Evolutionary conservation across 2,797 vertebrate genomes (phyloP).

Genomic region (Mormyrops attenuatus): DNA sequence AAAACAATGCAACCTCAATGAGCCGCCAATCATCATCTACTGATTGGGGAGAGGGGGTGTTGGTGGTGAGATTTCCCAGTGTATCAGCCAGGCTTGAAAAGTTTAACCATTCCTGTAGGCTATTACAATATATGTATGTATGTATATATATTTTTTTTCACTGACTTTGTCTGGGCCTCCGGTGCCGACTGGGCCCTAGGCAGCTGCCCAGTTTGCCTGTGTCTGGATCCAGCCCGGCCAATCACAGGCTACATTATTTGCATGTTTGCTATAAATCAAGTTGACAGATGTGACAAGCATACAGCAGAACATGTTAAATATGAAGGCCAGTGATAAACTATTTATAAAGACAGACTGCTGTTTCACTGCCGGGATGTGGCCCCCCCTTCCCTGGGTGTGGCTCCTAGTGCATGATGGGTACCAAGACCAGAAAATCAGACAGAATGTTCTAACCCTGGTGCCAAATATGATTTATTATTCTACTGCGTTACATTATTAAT

Average conservation of each 20-base stretch:
- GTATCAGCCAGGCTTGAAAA: background rate
- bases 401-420: background rate
- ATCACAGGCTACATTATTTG: background rate
- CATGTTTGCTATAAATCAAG: background rate
- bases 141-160: background rate
- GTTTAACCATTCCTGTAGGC: background rate
- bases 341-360: background rate
- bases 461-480: slow-evolving; percentile 6
- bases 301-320: background rate
- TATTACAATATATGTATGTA: background rate
- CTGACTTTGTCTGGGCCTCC: background rate
- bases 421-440: slow-evolving; percentile 9
- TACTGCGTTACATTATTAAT: slow-evolving; percentile 9
- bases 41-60: background rate
- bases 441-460: background rate
- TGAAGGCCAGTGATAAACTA: background rate
- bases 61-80: background rate
- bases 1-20: background rate
- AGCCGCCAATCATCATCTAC: background rate
- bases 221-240: background rate
- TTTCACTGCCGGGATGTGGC: background rate
- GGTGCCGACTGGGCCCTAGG: background rate
- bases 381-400: background rate
- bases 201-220: background rate
- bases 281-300: background rate